phyloP scores from a whole-genome alignment of 2,797 vertebrate genomes.

The Setipinna tenuifilis region DNA sequence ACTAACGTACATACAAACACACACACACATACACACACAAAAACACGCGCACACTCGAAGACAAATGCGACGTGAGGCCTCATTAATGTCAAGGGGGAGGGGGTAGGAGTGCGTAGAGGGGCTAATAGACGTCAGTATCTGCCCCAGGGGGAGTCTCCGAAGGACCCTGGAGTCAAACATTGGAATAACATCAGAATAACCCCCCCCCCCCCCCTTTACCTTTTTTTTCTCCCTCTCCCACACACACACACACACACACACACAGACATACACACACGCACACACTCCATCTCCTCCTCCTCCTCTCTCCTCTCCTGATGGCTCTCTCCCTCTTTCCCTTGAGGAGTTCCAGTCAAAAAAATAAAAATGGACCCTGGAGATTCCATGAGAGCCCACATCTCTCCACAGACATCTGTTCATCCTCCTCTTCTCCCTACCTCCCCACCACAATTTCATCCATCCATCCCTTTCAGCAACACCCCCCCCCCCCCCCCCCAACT shows the following conservation, averaged over 20 bases:
- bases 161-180: slow-evolving; percentile 11
- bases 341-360: slow-evolving; percentile 43
- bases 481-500: slow-evolving; percentile 46
- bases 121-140: slow-evolving; percentile 48
- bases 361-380: slow-evolving; percentile 38
- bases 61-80: slow-evolving; percentile 48
- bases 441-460: slow-evolving; percentile 40
- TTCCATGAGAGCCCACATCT: slow-evolving; percentile 19
- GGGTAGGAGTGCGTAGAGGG: not conserved
- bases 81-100: slow-evolving; percentile 67
- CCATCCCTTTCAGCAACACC: slow-evolving; percentile 47
- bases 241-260: no score
- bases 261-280: no score
- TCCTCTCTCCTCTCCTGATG: slow-evolving; percentile 25
- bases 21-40: slow-evolving; percentile 37
- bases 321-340: slow-evolving; percentile 16
- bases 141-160: not conserved
- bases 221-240: no score
- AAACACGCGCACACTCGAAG: slow-evolving; percentile 15
- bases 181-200: not conserved
- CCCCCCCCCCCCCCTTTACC: not conserved
- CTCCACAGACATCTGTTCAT: slow-evolving; percentile 22
- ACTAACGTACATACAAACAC: not conserved
- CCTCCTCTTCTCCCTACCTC: slow-evolving; percentile 33
- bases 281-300: slow-evolving; percentile 23